These are phyloP conservation scores for Physocephala rufipes DNA, from an alignment of 2,888 invertebrate genomes.

Conservation along the genomic window DNA sequence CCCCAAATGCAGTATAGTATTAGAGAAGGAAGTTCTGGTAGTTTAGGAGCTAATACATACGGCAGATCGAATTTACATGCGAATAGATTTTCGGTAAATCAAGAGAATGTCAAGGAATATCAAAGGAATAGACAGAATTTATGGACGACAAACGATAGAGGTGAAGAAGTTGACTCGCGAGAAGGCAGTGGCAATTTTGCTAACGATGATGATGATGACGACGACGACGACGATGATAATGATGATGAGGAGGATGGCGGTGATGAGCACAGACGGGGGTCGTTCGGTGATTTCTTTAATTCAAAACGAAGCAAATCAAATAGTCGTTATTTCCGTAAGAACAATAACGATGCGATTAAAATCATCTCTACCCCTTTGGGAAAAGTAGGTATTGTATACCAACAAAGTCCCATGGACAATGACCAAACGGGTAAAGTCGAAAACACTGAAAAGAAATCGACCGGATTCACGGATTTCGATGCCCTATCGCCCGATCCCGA, in stretches of 20 bases:
- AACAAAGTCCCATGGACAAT: conserved; percentile 55
- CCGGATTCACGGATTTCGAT: conserved; percentile 62
- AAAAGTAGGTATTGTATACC: conserved; percentile 66
- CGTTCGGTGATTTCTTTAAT: conserved; percentile 58
- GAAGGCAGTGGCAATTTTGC: conserved; percentile 63
- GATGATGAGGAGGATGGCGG: conserved; percentile 57
- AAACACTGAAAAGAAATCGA: conserved; percentile 49
- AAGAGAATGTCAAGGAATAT: conserved; percentile 56
- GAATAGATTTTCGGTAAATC: conserved; percentile 55
- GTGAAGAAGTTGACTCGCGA: conserved; percentile 58
- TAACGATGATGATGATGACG: conserved; percentile 62
- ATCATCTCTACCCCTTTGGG: conserved; percentile 67
- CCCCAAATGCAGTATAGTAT: conserved; percentile 59
- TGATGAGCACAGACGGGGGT: conserved; percentile 57
- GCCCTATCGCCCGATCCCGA: conserved; percentile 63
- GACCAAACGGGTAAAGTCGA: conserved; percentile 21
- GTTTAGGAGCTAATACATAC: conserved; percentile 39
- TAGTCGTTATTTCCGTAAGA: conserved; percentile 64
- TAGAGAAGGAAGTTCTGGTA: conserved; percentile 56
- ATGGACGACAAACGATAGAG: conserved; percentile 48
- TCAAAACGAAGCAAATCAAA: conserved; percentile 57
- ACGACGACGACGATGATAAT: conserved; percentile 59
- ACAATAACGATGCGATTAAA: conserved; percentile 66
- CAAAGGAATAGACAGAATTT: conserved; percentile 53
- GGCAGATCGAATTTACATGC: conserved; percentile 47